A percentile compares a stretch with the other conserved stretches of the same genome.
Evolutionary conservation across 1,140 invertebrate genomes (phyloP).

Genomic region (Sycophaga agraensis): DNA sequence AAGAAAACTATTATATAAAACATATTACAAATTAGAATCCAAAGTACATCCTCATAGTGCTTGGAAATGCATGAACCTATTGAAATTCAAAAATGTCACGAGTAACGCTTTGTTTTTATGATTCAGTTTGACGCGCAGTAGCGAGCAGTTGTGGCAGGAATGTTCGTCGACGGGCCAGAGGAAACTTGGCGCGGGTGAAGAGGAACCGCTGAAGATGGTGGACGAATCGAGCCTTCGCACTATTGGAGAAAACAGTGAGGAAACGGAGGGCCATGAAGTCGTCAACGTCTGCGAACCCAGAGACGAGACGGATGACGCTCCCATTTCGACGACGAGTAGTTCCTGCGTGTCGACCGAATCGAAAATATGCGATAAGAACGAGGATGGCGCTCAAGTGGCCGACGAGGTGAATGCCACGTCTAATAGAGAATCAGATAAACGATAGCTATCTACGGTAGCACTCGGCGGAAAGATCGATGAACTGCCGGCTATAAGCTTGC

Average conservation of each 20-base stretch:
- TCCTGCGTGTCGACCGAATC: background rate
- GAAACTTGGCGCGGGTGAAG: background rate
- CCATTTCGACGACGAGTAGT: conserved; percentile 18
- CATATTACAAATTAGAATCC: too few species aligned
- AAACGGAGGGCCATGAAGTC: background rate
- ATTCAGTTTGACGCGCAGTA: background rate
- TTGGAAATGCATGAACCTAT: too few species aligned
- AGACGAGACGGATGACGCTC: conserved; percentile 24
- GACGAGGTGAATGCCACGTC: background rate
- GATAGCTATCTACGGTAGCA: conserved; percentile 17
- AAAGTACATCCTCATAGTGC: too few species aligned
- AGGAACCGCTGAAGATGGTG: conserved; percentile 18
- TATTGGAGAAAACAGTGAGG: background rate
- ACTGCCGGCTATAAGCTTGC: conserved; percentile 11
- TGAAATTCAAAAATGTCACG: too few species aligned
- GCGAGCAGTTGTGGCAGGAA: conserved; percentile 15
- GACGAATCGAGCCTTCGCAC: conserved; percentile 1
- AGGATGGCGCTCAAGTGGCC: conserved; percentile 14
- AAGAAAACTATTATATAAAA: too few species aligned
- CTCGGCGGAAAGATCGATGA: conserved; percentile 34
- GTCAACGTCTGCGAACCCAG: background rate
- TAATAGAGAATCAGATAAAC: conserved; percentile 21
- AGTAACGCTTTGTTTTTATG: too few species aligned
- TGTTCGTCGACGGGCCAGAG: conserved; percentile 1
- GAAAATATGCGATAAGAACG: conserved; percentile 19